Percentiles rank a stretch among this genome's conserved stretches.
Evolutionary conservation across 2,888 invertebrate species (phyloP).

Genomic region (Muscina levida): DNA sequence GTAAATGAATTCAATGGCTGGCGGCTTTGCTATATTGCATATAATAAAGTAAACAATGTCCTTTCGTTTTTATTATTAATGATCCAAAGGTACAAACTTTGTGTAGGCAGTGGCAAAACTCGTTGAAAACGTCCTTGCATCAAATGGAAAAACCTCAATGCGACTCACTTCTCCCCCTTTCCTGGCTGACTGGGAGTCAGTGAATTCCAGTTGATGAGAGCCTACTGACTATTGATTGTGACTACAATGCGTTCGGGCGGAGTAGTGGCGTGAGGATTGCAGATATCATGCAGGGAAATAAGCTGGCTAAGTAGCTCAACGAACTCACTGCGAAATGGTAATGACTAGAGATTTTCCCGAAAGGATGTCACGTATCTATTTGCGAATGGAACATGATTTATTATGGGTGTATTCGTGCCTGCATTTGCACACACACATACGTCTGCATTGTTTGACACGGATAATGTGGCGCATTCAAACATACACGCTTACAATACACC

Average conservation of each 20-base stretch:
- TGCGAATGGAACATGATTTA: conserved; percentile 11
- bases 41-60: neutral
- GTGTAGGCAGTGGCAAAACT: neutral
- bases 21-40: neutral
- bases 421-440: too few relatives aligned
- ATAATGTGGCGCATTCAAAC: too few relatives aligned
- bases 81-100: neutral
- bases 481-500: too few relatives aligned
- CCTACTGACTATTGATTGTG: too few relatives aligned
- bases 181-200: conserved; percentile 9
- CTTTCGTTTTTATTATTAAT: neutral
- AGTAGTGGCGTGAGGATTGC: too few relatives aligned
- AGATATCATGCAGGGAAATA: too few relatives aligned
- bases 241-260: too few relatives aligned
- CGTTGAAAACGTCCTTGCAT: conserved; percentile 3
- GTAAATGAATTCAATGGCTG: too few relatives aligned
- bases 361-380: too few relatives aligned
- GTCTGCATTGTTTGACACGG: too few relatives aligned
- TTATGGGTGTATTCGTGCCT: neutral
- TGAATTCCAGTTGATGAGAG: neutral
- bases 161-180: too few relatives aligned
- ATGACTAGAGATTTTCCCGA: neutral
- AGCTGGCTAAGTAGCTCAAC: neutral
- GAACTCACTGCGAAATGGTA: neutral
- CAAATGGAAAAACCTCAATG: conserved; percentile 11